Base-by-base conservation (phyloP, 1,140 invertebrate species). In the Habropoda laboriosa region DNA sequence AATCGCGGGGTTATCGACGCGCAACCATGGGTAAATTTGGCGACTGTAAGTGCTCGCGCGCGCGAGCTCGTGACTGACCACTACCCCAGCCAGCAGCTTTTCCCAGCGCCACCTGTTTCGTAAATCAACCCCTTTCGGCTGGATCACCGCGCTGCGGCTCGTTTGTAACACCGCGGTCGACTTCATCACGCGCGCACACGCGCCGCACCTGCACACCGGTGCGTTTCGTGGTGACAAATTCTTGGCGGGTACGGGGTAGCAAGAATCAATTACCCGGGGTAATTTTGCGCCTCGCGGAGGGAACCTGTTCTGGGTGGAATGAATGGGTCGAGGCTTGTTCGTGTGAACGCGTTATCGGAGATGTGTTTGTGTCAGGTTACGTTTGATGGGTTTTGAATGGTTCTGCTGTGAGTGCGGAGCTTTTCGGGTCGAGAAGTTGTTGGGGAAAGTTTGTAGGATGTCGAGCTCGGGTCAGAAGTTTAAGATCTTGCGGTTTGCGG, bases 51-150 rank as follows among this genome's bases (percentile, higher is more conserved):
- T n/a, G n/a, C n/a, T n/a, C n/a, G n/a, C n/a, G n/a, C n/a, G n/a
- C n/a, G n/a, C n/a, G n/a, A n/a, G n/a, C n/a, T n/a, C n/a, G n/a
- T n/a, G n/a, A n/a, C n/a, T n/a, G n/a, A n/a, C n/a, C n/a, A n/a
- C n/a, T n/a, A n/a, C n/a, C n/a, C n/a, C n/a, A n/a, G n/a, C n/a
- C n/a, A n/a, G n/a, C 1, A 79, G 61, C 1, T 64, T 79, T 57
- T 35, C 63, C 27, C 30, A 47, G 66, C 47, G 49, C 49, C 49
- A 53, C 61, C 68, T 79, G 80, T 68, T 82, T 82, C 80, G 76
- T 82, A 82, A 82, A 81, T 82, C 80, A 79, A 60, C 40, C 79
- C 32, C 58, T 24, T 38, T 67, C 30, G n/a, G 16, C 58, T 49
- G 77, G 51, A 60, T 73, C 35, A 12, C 10, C 77, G 66, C 30